These are phyloP conservation scores for Icerya purchasi DNA, from an alignment of 2,888 invertebrate species.

Conservation along the genomic window DNA sequence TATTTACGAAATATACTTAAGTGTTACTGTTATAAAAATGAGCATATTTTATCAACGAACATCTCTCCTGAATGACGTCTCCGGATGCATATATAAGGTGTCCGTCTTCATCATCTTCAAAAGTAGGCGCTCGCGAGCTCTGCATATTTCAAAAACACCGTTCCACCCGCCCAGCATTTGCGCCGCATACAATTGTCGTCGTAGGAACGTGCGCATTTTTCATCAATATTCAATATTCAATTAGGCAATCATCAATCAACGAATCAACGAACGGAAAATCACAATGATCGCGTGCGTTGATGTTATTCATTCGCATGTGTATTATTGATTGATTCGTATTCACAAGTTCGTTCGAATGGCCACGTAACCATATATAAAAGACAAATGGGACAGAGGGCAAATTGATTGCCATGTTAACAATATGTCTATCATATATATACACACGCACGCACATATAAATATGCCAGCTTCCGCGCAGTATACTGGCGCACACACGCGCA, in stretches of 20 bases:
- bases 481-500: too few relatives aligned
- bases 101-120: constrained; percentile 99
- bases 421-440: not conserved
- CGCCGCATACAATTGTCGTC: not conserved
- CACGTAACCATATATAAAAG: constrained; percentile 11
- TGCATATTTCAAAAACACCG: constrained; percentile 26
- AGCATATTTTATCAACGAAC: constrained; percentile 49
- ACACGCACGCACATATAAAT: not conserved
- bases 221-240: too few relatives aligned
- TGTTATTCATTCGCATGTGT: too few relatives aligned
- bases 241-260: too few relatives aligned
- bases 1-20: too few relatives aligned
- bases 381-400: constrained; percentile 14
- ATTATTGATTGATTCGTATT: too few relatives aligned
- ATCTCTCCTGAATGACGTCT: constrained; percentile 97
- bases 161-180: not conserved
- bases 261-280: too few relatives aligned
- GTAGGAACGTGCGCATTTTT: not conserved
- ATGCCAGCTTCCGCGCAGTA: too few relatives aligned
- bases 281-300: too few relatives aligned
- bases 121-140: constrained; percentile 66
- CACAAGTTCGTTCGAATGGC: too few relatives aligned
- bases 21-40: too few relatives aligned
- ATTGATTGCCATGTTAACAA: constrained; percentile 13
- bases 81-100: constrained; percentile 98